phyloP scores from a whole-genome alignment of 2,888 invertebrate genomes.

The Orthosia gracilis region DNA sequence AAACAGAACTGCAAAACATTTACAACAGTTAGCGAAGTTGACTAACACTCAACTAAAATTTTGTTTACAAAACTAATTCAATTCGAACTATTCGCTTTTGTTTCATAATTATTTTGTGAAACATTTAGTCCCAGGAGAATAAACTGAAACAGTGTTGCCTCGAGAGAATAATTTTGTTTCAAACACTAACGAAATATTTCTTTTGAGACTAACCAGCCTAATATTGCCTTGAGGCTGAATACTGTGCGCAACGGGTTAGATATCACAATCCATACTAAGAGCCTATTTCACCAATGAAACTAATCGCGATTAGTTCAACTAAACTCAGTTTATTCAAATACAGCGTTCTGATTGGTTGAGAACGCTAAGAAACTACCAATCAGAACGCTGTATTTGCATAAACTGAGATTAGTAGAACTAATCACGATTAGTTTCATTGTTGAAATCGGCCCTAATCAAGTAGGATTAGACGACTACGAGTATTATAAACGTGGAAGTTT shows the following conservation, averaged over 20 bases:
- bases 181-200: constrained; percentile 48
- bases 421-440: too few species aligned
- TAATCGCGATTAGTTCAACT: too few species aligned
- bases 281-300: too few species aligned
- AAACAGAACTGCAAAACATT: constrained; percentile 52
- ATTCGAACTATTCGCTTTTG: constrained; percentile 41
- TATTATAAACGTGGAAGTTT: too few species aligned
- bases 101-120: constrained; percentile 35
- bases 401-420: too few species aligned
- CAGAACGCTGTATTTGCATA: too few species aligned
- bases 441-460: too few species aligned
- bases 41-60: constrained; percentile 35
- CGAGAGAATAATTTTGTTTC: constrained; percentile 49
- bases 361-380: too few species aligned
- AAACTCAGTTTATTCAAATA: too few species aligned
- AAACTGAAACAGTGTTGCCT: constrained; percentile 31
- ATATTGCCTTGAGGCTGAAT: constrained; percentile 25
- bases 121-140: constrained; percentile 36
- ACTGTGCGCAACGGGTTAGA: constrained; percentile 10
- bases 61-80: constrained; percentile 48
- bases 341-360: too few species aligned
- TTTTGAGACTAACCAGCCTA: constrained; percentile 31
- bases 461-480: too few species aligned
- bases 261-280: constrained; percentile 17
- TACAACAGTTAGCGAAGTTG: constrained; percentile 28